Conservation (phyloP, 53 echinoderm and acorn worm species). For the Crossaster papposus region DNA sequence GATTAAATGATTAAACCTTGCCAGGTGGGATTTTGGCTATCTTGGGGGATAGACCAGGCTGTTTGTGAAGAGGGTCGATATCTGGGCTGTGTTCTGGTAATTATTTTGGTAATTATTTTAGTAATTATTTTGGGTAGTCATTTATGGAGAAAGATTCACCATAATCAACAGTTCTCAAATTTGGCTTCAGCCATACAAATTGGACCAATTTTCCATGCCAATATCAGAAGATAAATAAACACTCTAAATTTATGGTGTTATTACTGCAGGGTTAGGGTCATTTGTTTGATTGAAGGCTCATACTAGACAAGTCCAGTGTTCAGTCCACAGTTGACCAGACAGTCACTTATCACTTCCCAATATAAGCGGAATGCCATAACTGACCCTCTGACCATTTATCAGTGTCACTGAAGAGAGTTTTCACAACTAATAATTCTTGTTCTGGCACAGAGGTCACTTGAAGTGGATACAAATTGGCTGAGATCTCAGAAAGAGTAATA, state of each 20-base stretch:
- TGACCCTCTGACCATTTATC: conserved; percentile 7
- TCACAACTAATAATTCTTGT: background rate
- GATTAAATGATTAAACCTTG: too few species aligned
- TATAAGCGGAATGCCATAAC: background rate
- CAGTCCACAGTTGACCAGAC: background rate
- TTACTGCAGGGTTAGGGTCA: background rate
- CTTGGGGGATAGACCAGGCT: too few species aligned
- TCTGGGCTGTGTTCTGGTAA: too few species aligned
- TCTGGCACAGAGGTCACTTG: background rate
- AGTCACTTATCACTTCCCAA: background rate
- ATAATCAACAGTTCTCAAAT: background rate
- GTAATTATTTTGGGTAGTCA: background rate
- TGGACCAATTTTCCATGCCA: background rate
- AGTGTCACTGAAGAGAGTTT: background rate
- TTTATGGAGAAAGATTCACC: background rate
- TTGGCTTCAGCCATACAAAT: background rate
- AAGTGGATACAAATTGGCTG: conserved; percentile 1
- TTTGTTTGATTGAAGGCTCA: background rate
- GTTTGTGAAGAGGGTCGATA: too few species aligned
- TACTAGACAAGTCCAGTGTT: background rate
- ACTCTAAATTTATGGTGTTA: background rate
- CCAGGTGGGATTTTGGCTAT: too few species aligned
- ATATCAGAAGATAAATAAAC: conserved; percentile 25
- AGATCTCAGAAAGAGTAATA: background rate
- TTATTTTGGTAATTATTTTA: too few species aligned